A percentile compares a stretch with the other conserved stretches of the same genome.
phyloP scores from a whole-genome alignment of 2,113 vertebrate species.

The Saguinus midas region DNA sequence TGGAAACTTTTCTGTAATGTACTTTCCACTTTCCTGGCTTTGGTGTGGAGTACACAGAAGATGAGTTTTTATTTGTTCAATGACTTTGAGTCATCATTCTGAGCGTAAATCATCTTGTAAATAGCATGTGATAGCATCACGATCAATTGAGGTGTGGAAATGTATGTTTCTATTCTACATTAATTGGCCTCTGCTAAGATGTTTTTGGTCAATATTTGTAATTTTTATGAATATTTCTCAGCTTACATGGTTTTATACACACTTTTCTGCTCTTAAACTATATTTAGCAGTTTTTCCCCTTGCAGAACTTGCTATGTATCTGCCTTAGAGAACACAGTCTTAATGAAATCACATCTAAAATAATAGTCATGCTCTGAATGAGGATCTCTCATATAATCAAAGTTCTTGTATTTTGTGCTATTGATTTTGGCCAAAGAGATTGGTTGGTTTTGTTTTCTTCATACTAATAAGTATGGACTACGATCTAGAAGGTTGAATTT shows the following conservation, averaged over 20 bases:
- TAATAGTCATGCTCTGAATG: background rate
- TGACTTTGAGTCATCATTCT: background rate
- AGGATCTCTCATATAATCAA: background rate
- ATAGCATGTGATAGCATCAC: background rate
- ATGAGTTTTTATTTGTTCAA: background rate
- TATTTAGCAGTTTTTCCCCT: background rate
- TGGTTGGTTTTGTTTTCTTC: background rate
- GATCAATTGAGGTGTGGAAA: background rate
- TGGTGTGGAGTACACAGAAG: background rate
- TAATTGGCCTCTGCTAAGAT: background rate
- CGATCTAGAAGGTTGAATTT: background rate
- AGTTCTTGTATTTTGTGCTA: background rate
- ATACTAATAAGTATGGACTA: background rate
- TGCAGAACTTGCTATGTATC: background rate
- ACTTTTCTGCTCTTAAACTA: background rate
- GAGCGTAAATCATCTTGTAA: background rate
- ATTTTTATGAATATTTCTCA: background rate
- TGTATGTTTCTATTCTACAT: background rate
- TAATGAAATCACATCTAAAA: background rate
- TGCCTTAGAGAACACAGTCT: background rate
- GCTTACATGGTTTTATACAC: background rate
- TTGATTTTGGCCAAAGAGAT: background rate
- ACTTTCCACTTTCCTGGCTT: constrained; percentile 6
- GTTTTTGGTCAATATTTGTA: background rate
- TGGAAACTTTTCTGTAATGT: background rate